Base-by-base conservation (phyloP, 30 jellyfish, hydroid and myxozoan genomes). In the Cassiopea andromeda region DNA sequence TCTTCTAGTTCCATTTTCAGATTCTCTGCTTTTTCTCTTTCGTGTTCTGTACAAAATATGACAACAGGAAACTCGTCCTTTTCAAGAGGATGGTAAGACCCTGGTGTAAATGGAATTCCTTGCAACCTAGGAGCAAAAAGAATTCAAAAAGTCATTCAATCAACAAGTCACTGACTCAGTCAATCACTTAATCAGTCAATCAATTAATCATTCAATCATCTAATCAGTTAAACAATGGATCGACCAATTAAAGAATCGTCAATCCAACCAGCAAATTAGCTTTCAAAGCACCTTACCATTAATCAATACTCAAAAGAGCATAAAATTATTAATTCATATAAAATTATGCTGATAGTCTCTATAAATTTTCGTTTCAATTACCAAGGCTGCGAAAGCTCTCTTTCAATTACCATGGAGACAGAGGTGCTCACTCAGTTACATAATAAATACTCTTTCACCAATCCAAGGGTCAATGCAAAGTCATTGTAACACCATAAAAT, bases 81-180 rank as follows among this genome's bases (percentile, higher is more conserved):
- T 0, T 71, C 46, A 17, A 83, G 50, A 3, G 92, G 85, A 15
- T 12, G 16, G 59, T 83, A 83, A 2, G 77, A 67, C 1, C 92
- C 92, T 0, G 92, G 92, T 1, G 92, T 83, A 78, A 83, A 83
- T 19, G 85, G 92, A 73, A 83, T 83, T 69, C 92, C 92, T 50
- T 83, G 92, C 27, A 50, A 14, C 64, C 92, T 83, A 45, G 48
- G 68, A 73, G 1, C 6, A 50, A 27, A 12, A 46, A 49, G 1
- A 2, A 75, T 45, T 75, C 46, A 43, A 75, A 10, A 7, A 38
- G 68, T 12, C 59, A 54, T 54, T 54, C 64, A 3, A 54, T 10
- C 64, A 54, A 54, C 38, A 27, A 27, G 38, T 27, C 38, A 54
- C 64, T 3, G 12, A 54, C 7, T 54, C 64, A 54, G 64, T 54